Evolutionary conservation across 2,113 vertebrate species (phyloP), one percentile per base, ranked within the genome.

Genomic region (Lagopus leucura): DNA sequence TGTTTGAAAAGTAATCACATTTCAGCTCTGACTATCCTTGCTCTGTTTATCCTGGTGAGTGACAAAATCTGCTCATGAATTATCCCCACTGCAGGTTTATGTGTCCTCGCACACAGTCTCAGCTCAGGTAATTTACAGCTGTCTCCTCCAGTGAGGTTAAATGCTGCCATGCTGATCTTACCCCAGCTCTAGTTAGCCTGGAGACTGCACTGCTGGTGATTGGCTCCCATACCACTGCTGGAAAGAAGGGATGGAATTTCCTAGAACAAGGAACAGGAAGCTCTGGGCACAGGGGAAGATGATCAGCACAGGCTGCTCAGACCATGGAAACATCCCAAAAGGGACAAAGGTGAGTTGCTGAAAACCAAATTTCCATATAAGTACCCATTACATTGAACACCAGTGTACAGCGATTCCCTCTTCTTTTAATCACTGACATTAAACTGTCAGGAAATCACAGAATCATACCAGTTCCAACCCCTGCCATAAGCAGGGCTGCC

Each of bases 1-100:
- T 80, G 82, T 67, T 93, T 93, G 82, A 74, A 94, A 95, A 91
- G 81, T 82, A 93, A 88, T 91, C 86, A 82, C 79, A 2, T 91
- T 93, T 96, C 85, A 94, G 92, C 91, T 65, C 78, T 42, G 92
- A 79, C 84, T 55, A 91, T 69, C 82, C 72, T 61, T 58, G 57
- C 82, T 94, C 77, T 94, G 89, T 93, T 92, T 91, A 91, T 78
- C 82, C 78, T 67, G 84, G 64, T 0, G 4, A 93, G 82, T 74
- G 66, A 90, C 85, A 89, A 91, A 82, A 93, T 67, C 85, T 91
- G 16, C 79, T 91, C 82, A 30, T 80, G 92, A 93, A 93, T 89
- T 92, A 89, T 85, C 92, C 89, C 92, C 75, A 34, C 84, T 77
- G 88, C 86, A 88, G 85, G 75, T 91, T 89, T 82, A 57, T 86